Base-by-base conservation (phyloP, 2,113 vertebrate species). In the Pseudopipra pipra region DNA sequence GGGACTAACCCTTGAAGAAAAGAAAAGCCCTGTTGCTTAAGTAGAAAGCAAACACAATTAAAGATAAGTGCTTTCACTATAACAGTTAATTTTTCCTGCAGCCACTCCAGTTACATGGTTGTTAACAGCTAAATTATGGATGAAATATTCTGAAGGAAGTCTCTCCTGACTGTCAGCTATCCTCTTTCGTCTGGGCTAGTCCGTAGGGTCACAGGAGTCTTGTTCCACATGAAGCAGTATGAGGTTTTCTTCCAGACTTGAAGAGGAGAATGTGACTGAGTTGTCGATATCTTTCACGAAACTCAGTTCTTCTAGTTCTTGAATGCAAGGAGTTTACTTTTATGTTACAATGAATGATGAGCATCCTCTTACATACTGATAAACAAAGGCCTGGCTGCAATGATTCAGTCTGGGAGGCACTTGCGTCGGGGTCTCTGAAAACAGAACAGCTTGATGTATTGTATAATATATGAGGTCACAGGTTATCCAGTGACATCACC, bases 81-180 rank as follows among this genome's bases (percentile, higher is more conserved):
- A 86, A 71, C 63, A 80, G 68, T 66, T 94, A 5, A 12, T 76
- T 84, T 84, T 72, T 93, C 47, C 61, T 65, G 55, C 89, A 87
- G 54, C 62, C 23, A 31, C 93, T 97, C 87, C 16, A 28, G 82
- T 97, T 97, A 74, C 83, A 25, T 90, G 80, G 80, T 90, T 81
- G 82, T 91, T 96, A 94, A 89, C 71, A 75, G 90, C 66, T 98
- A 59, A 96, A 98, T 98, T 97, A 98, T 97, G 96, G 82, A 97
- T 93, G 91, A 70, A 54, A 47, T 54, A 39, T 82, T 95, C 80
- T 94, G 88, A 73, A 76, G 68, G 83, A 88, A 79, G 72, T 78
- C 52, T 41, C 59, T 89, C 65, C 58, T 87, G 72, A 65, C 73
- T 27, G 4, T 46, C 6, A 15, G 58, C 66, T 96, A 25, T 97